Evolutionary conservation across 2,113 vertebrate genomes (phyloP).

Genomic region (Colius striatus): DNA sequence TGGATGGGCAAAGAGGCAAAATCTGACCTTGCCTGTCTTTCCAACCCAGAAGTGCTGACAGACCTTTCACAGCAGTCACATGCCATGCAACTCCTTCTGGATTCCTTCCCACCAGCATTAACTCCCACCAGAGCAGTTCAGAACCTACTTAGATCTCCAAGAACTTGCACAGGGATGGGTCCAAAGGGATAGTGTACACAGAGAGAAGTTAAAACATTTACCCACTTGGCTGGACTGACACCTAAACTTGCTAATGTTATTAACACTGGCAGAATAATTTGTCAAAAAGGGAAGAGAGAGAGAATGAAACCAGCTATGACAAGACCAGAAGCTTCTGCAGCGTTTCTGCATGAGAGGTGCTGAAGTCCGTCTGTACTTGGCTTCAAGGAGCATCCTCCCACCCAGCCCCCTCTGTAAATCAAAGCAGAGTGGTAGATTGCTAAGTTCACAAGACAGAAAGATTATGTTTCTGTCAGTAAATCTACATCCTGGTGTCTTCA

Average conservation of each 20-base stretch:
- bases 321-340: not conserved
- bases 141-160: not conserved
- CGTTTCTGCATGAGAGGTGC: not conserved
- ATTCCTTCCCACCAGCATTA: not conserved
- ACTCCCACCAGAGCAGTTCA: not conserved
- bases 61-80: not conserved
- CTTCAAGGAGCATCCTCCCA: not conserved
- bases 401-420: not conserved
- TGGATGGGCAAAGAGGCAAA: not conserved
- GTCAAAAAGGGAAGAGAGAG: too few species aligned
- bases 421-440: not conserved
- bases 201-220: not conserved
- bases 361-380: not conserved
- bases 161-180: not conserved
- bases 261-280: not conserved
- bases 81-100: not conserved
- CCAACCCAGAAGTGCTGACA: not conserved
- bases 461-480: constrained; percentile 20
- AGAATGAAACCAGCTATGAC: not conserved
- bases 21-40: not conserved
- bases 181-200: not conserved
- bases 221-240: not conserved
- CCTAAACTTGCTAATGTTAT: not conserved
- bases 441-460: constrained; percentile 10
- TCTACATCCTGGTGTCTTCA: constrained; percentile 41